phyloP scores from a whole-genome alignment of 2,113 vertebrate species.

The Pluvialis apricaria region DNA sequence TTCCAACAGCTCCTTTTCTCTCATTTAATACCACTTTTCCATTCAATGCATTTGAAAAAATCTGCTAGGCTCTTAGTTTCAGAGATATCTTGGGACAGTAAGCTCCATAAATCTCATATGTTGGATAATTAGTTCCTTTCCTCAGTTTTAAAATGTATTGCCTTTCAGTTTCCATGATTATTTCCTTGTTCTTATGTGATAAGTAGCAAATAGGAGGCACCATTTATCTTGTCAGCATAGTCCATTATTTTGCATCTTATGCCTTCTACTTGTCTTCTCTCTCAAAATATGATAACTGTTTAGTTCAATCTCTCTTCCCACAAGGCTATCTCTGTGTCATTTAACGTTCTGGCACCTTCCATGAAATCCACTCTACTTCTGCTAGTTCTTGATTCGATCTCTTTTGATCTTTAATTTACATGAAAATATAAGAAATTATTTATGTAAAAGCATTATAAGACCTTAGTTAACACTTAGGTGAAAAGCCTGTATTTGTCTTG shows the following conservation, averaged over 20 bases:
- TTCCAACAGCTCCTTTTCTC: background rate
- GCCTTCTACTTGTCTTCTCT: background rate
- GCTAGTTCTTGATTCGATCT: background rate
- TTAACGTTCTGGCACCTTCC: background rate
- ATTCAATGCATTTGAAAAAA: background rate
- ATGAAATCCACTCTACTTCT: background rate
- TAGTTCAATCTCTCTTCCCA: background rate
- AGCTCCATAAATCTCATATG: background rate
- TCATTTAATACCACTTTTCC: background rate
- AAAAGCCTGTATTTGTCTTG: background rate
- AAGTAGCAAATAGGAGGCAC: slow-evolving; percentile 3
- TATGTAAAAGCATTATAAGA: background rate
- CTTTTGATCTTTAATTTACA: background rate
- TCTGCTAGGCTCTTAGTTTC: background rate
- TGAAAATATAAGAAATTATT: background rate
- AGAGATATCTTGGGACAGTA: background rate
- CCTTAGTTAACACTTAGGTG: background rate
- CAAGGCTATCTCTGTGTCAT: background rate
- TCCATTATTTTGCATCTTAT: background rate
- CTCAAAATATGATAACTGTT: background rate
- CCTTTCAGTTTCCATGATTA: slow-evolving; percentile 13
- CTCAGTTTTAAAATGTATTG: background rate
- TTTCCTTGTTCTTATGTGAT: slow-evolving; percentile 1
- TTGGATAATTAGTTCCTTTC: background rate
- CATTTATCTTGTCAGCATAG: slow-evolving; percentile 19